These are phyloP conservation scores for Pterocles orientalis DNA, from an alignment of 2,113 vertebrate species.

Conservation along the genomic window DNA sequence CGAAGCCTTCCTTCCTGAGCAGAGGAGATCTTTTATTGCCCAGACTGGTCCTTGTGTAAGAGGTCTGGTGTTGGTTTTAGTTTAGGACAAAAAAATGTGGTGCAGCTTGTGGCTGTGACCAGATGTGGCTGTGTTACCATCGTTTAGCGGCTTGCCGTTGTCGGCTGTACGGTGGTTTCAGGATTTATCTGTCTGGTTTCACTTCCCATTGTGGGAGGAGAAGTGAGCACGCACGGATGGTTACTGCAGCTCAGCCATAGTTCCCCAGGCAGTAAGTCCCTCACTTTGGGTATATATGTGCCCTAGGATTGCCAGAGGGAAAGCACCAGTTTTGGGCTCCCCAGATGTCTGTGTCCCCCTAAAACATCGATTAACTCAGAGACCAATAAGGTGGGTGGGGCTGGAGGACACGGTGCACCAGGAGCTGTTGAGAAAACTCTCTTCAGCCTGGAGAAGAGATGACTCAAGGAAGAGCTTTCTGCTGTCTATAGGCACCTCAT, in stretches of 20 bases:
- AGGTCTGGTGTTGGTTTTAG: background rate
- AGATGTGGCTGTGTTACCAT: background rate
- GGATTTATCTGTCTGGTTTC: slow-evolving; percentile 13
- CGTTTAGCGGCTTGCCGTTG: accelerated
- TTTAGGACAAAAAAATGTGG: background rate
- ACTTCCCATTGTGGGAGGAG: background rate
- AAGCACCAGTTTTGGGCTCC: background rate
- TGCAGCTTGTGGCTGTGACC: background rate
- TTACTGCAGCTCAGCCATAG: background rate
- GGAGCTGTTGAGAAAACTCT: background rate
- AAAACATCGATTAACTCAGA: background rate
- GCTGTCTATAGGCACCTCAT: background rate
- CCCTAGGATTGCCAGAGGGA: background rate
- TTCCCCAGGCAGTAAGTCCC: background rate
- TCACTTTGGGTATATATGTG: background rate
- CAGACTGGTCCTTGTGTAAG: background rate
- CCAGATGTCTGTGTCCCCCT: background rate
- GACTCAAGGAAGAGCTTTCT: background rate
- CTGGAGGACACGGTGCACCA: background rate
- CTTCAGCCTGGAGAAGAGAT: background rate
- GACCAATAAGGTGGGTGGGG: no score
- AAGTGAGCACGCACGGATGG: background rate
- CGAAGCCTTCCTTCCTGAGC: background rate
- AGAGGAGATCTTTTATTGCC: background rate
- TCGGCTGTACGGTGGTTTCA: background rate